Evolutionary conservation across 2,797 vertebrate genomes (phyloP).

Genomic region (Lepus townsendii): DNA sequence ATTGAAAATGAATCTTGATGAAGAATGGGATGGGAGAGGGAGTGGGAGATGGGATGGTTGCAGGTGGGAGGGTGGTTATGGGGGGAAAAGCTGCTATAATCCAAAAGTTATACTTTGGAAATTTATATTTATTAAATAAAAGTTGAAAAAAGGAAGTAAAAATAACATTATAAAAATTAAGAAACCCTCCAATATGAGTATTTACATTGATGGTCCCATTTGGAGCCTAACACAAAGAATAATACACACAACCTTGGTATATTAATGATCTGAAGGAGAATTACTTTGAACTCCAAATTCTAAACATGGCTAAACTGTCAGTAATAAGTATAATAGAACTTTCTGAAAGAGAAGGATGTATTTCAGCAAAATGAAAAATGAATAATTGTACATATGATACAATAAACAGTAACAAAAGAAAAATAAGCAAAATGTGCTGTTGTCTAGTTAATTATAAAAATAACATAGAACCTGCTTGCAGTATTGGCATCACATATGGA

Average conservation of each 20-base stretch:
- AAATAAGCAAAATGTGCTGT: background rate
- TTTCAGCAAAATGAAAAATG: background rate
- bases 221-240: background rate
- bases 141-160: background rate
- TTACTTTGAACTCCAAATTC: background rate
- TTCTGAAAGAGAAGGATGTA: background rate
- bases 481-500: too few relatives aligned
- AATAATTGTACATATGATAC: background rate
- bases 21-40: too few relatives aligned
- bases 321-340: background rate
- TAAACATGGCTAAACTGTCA: background rate
- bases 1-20: too few relatives aligned
- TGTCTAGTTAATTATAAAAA: background rate
- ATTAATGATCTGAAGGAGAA: constrained; percentile 10
- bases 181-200: background rate
- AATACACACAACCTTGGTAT: background rate
- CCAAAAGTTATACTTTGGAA: too few relatives aligned
- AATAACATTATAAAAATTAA: background rate
- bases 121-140: too few relatives aligned
- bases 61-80: too few relatives aligned
- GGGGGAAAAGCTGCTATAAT: too few relatives aligned
- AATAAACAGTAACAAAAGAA: background rate
- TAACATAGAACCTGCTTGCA: background rate
- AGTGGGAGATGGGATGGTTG: too few relatives aligned
- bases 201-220: background rate